Evolutionary conservation across 2,797 vertebrate species (phyloP), one percentile per base, ranked within the genome.

Genomic region (Channa striata): DNA sequence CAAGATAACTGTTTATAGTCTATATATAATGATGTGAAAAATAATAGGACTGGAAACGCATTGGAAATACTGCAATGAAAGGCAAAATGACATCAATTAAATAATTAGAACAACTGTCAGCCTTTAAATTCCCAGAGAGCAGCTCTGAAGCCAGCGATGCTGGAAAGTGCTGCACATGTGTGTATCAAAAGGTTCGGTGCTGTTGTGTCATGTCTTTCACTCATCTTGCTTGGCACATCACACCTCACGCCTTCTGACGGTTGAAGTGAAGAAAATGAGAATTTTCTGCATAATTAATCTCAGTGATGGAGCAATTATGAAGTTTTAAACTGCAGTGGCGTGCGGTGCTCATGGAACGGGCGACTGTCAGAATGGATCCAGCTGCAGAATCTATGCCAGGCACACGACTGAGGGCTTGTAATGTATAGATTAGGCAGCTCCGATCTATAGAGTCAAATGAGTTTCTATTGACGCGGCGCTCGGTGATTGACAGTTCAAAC

Each of bases 211-310:
- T 19, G 47, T 73, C 59, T 82, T 64, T 78, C 61, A 58, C 37
- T 72, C 83, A 82, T 76, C 64, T n/a, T 44, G 17, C 54, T 73
- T 77, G 77, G 77, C 84, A 82, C 58, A 23, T 74, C 75, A 42
- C 63, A 78, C 81, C 68, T 82, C 62, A 0, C 14, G 52, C 62
- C 58, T 71, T 74, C 65, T 62, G 79, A 86, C 13, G 71, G 72
- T 1, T 74, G 70, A 65, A 77, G 69, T 74, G 83, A 59, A 54
- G 84, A 81, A 91, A 86, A 90, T 85, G 42, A 59, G 68, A 88
- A 90, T 90, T 87, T 87, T 87, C 81, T 81, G 84, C 90, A 74
- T 81, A 87, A 89, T 91, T 91, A 89, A 91, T 87, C 83, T 71
- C 83, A 19, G 74, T 63, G 80, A 87, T 86, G 3, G 82, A 82